phyloP scores from a whole-genome alignment of 2,113 vertebrate genomes.

The Malaclemys terrapin region DNA sequence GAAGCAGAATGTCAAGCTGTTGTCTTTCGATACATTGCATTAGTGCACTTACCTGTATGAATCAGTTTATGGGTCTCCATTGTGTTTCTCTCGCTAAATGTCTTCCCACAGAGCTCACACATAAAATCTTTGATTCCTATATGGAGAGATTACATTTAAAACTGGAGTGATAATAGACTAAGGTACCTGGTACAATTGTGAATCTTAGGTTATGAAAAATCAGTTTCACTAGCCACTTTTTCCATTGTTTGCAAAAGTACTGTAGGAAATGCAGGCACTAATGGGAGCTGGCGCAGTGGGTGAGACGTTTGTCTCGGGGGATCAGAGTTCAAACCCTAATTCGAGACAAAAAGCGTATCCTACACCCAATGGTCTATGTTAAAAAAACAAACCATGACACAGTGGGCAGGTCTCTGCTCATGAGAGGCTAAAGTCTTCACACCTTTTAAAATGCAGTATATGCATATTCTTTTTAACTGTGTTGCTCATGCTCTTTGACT shows the following conservation, averaged over 20 bases:
- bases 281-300: not conserved
- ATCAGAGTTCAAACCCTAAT: not conserved
- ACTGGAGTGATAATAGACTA: not conserved
- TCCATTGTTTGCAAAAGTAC: not conserved
- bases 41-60: constrained; percentile 88
- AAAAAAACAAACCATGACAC: not conserved
- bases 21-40: not conserved
- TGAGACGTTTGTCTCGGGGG: not conserved
- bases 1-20: not conserved
- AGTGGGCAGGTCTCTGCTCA: not conserved
- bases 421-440: not conserved
- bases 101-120: constrained; percentile 98
- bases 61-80: constrained; percentile 98
- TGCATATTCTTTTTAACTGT: accelerated
- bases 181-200: not conserved
- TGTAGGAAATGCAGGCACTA: not conserved
- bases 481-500: not conserved
- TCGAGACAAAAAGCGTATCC: not conserved
- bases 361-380: not conserved
- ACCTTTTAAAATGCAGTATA: not conserved
- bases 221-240: not conserved
- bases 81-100: constrained; percentile 96
- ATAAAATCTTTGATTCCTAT: constrained; percentile 99
- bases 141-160: not conserved
- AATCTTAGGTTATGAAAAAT: not conserved